Evolutionary conservation across 1,140 invertebrate species (phyloP).

Genomic region (Planococcus citri): DNA sequence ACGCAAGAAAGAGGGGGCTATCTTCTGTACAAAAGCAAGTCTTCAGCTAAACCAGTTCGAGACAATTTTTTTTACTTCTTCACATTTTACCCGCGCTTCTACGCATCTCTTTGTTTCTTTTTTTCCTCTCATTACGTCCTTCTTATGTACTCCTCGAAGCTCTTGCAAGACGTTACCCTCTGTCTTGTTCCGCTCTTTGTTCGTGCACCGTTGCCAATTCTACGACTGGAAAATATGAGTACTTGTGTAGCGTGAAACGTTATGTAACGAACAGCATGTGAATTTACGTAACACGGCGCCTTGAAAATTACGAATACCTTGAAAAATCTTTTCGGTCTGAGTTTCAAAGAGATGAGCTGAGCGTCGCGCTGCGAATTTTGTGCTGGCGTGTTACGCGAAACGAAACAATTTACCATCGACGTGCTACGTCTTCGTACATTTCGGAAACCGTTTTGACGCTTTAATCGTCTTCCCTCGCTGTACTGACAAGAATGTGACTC

Average conservation of each 20-base stretch:
- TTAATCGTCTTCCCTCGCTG: neutral
- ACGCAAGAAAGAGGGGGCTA: neutral
- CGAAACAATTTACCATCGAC: neutral
- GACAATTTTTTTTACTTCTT: conserved; percentile 12
- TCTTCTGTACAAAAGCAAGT: conserved; percentile 3
- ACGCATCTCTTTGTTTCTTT: neutral
- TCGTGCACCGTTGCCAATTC: conserved; percentile 8
- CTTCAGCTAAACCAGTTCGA: conserved; percentile 10
- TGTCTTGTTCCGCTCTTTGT: conserved; percentile 11
- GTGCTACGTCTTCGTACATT: neutral
- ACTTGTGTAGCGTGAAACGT: neutral
- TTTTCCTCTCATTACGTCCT: conserved; percentile 9
- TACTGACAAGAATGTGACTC: neutral
- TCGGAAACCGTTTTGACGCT: neutral
- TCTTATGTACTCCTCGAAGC: neutral
- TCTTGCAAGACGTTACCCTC: conserved; percentile 14
- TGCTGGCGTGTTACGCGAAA: neutral
- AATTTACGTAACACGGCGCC: conserved; percentile 1
- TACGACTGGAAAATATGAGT: neutral
- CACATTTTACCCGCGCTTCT: conserved; percentile 6
- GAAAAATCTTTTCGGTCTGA: neutral
- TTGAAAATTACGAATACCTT: conserved; percentile 7
- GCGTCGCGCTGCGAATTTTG: neutral
- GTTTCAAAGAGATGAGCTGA: neutral
- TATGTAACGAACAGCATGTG: neutral